Base-by-base conservation (phyloP, 2,888 invertebrate species). In the Crocallis elinguaria region DNA sequence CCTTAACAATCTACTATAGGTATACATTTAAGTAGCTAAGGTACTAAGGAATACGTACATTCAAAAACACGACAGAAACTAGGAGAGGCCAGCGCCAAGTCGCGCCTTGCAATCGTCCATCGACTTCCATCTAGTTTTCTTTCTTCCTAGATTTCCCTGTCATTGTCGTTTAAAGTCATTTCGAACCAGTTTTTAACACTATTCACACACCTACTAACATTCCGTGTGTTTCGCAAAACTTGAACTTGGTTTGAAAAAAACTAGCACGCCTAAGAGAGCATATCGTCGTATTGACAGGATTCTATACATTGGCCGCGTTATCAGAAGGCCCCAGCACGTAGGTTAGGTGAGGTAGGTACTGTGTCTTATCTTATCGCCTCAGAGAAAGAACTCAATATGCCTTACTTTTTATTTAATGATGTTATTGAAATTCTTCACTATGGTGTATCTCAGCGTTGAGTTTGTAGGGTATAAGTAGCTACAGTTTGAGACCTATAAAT, bases 311-410 rank as follows among this genome's bases (percentile, higher is more conserved):
- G 82, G 71, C 69, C 71, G 69, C 70, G 77, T 84, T 89, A 90
- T 88, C 89, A 73, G 63, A 73, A 76, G 77, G 69, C 77, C 74
- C 69, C 74, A 74, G 73, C 77, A 77, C 78, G 75, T 80, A 70
- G 69, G 77, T 73, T 82, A n/a, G n/a, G n/a, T n/a, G n/a, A n/a
- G n/a, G n/a, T n/a, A n/a, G n/a, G n/a, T n/a, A 85, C 82, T 85
- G 86, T 77, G 82, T 79, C 79, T 88, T 88, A 89, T 89, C 89
- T 88, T 86, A 89, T 89, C 89, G 68, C 71, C 56, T 55, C 52
- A 53, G 70, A 74, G 75, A 79, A 82, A 82, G 80, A 77, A 82
- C 72, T 73, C 11, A 67, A 57, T 60, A 44, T 51, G 44, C 9
- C 32, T 42, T 16, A 27, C 9, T 13, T 3, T 8, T 35, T 14